Evolutionary conservation across 2,888 invertebrate species (phyloP).

Genomic region (Bellardia pandia): DNA sequence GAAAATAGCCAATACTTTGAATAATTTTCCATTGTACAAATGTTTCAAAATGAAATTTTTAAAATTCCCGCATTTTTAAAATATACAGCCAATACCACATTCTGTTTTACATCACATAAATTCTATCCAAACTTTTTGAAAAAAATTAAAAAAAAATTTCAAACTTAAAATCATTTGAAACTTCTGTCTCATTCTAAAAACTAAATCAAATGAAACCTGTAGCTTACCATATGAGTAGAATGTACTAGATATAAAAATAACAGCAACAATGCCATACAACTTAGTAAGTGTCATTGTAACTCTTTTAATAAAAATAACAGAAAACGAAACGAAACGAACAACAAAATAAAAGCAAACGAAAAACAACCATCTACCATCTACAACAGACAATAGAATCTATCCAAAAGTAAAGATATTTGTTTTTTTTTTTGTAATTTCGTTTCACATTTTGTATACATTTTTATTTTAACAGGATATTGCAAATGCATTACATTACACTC

Average conservation of each 20-base stretch:
- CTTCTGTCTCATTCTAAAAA: conserved; percentile 20
- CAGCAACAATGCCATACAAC: conserved; percentile 20
- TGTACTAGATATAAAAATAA: conserved; percentile 41
- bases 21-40: no score
- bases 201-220: conserved; percentile 62
- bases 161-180: not conserved
- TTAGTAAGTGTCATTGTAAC: conserved; percentile 49
- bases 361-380: conserved; percentile 29
- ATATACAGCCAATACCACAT: no score
- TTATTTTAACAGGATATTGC: conserved; percentile 66
- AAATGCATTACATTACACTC: conserved; percentile 53
- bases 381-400: conserved; percentile 65
- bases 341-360: conserved; percentile 3
- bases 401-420: conserved; percentile 36
- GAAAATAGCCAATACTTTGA: no score
- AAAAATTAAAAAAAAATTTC: not conserved
- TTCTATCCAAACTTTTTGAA: no score
- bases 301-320: conserved; percentile 39
- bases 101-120: no score
- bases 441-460: conserved; percentile 30
- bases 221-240: conserved; percentile 48
- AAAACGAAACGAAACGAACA: conserved; percentile 30
- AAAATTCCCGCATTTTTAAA: no score
- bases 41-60: no score
- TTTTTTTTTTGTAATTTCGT: conserved; percentile 59